Evolutionary conservation across 1,140 invertebrate species (phyloP).

Genomic region (Drosophila bocki): DNA sequence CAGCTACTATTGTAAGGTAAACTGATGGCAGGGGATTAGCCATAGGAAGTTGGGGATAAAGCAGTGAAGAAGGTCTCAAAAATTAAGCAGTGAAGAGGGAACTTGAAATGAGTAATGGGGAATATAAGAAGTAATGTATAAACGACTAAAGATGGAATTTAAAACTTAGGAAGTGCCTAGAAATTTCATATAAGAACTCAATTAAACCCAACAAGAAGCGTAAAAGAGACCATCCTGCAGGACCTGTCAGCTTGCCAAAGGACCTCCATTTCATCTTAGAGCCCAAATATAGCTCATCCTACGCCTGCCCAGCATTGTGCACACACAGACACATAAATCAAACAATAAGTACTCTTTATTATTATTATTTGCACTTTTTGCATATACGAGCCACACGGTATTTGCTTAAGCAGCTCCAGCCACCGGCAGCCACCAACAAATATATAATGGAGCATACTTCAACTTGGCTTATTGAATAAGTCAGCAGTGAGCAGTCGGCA

Average conservation of each 20-base stretch:
- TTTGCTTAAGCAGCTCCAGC: conserved; percentile 73
- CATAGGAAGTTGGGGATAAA: neutral
- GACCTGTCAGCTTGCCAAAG: neutral
- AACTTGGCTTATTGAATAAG: conserved; percentile 85
- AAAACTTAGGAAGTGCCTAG: no score
- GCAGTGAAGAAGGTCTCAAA: neutral
- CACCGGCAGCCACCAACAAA: conserved; percentile 47
- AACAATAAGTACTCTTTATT: conserved; percentile 85
- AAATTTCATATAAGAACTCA: conserved; percentile 1
- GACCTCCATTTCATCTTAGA: conserved; percentile 14
- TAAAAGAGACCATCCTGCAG: neutral
- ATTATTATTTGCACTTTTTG: conserved; percentile 85
- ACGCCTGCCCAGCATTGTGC: conserved; percentile 54
- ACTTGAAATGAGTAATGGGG: neutral
- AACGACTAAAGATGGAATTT: neutral
- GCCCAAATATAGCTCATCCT: conserved; percentile 34
- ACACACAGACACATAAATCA: conserved; percentile 85
- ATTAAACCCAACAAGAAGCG: conserved; percentile 1
- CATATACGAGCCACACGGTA: conserved; percentile 70
- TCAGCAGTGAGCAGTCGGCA: conserved; percentile 59
- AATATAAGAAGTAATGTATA: neutral
- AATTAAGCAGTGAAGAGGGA: conserved; percentile 8
- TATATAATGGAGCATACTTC: conserved; percentile 77
- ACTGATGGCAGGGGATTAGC: conserved; percentile 63
- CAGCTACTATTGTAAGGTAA: conserved; percentile 8